A percentile compares a stretch with the other conserved stretches of the same genome.
Conservation (phyloP, 2,888 invertebrate genomes). For the Hedychridium roseum region DNA sequence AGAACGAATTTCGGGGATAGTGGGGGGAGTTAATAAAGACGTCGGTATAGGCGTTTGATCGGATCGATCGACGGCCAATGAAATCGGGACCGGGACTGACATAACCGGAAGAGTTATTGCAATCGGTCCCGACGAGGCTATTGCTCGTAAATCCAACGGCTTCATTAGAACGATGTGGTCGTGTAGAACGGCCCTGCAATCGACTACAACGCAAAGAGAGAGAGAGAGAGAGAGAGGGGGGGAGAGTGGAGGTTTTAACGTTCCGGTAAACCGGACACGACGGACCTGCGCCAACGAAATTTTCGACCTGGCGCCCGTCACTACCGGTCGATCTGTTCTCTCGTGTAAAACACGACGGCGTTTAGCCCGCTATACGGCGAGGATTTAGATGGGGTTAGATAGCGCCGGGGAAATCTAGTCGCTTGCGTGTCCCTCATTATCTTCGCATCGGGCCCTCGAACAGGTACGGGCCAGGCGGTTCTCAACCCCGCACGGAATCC, state of each 20-base stretch:
- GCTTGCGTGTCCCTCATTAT: constrained; percentile 41
- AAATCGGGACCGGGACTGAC: constrained; percentile 1
- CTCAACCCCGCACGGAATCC: constrained; percentile 16
- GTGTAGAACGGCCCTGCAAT: neutral
- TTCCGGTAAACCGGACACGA: constrained; percentile 7
- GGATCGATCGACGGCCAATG: no score
- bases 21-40: no score
- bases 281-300: constrained; percentile 20
- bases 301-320: constrained; percentile 28
- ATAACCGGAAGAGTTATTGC: constrained; percentile 12
- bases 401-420: constrained; percentile 38
- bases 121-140: constrained; percentile 6
- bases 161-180: constrained; percentile 27
- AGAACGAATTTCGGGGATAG: no score
- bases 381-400: constrained; percentile 43
- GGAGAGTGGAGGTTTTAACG: constrained; percentile 14
- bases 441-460: constrained; percentile 31
- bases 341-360: constrained; percentile 34
- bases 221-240: constrained; percentile 3
- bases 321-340: constrained; percentile 29
- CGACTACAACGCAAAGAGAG: neutral
- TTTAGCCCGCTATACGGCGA: constrained; percentile 33
- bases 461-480: constrained; percentile 37
- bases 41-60: no score
- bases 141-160: constrained; percentile 34